A percentile compares a stretch with the other conserved stretches of the same genome.
These are phyloP conservation scores for Acrocephalus kingi DNA, from an alignment of 2,113 vertebrate species.

Conservation along the genomic window DNA sequence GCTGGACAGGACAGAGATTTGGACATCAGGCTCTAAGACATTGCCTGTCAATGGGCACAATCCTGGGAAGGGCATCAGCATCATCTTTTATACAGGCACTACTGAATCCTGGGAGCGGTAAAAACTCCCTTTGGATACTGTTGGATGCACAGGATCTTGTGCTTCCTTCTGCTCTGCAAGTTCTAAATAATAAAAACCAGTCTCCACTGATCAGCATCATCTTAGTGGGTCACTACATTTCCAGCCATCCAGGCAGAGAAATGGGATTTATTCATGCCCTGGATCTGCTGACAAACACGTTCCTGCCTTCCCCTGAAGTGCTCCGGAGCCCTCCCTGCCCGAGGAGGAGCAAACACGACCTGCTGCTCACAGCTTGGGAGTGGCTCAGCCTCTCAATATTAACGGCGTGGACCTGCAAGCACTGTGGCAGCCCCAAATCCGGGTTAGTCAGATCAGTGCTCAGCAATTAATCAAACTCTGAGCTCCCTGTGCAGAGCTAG, in stretches of 20 bases:
- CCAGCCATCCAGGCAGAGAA: neutral
- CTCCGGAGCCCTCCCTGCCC: neutral
- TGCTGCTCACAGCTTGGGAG: neutral
- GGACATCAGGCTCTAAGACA: neutral
- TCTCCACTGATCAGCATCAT: neutral
- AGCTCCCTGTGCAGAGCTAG: fast-evolving
- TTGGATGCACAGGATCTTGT: neutral
- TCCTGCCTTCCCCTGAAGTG: neutral
- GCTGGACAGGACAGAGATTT: neutral
- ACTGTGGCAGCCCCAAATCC: neutral
- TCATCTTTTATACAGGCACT: neutral
- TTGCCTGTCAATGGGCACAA: neutral
- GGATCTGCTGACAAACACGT: neutral
- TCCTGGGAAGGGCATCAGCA: neutral
- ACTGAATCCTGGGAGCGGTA: neutral
- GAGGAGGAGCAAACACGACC: neutral
- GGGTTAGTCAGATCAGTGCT: neutral
- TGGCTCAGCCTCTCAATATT: neutral
- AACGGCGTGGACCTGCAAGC: fast-evolving
- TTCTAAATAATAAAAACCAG: neutral
- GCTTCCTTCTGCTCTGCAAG: neutral
- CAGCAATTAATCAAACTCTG: neutral
- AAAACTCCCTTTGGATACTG: neutral
- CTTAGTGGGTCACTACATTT: neutral
- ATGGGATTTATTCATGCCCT: neutral